Base-by-base conservation (phyloP, 2,113 vertebrate genomes). In the Oryzias woworae region DNA sequence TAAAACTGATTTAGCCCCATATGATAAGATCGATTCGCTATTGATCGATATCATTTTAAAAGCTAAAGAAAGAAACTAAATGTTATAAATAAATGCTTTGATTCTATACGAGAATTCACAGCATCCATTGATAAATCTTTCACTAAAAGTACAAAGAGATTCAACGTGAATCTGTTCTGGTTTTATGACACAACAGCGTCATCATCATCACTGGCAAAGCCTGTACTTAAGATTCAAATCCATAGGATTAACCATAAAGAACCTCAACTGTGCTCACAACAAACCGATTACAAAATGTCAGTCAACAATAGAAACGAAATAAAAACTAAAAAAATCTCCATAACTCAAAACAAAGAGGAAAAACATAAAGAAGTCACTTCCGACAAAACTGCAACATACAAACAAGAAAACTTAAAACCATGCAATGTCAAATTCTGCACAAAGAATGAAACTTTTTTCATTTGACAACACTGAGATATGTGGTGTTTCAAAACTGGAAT, bases 161-260 rank as follows among this genome's bases (percentile, higher is more conserved):
- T 90, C 96, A 97, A 95, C 92, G 83, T 97, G 95, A 94, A 96
- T 95, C 95, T 71, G 85, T 81, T 84, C 63, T 73, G 62, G 48
- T 16, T 17, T 75, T 87, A 94, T 71, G 90, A 92, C 91, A 84
- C 52, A 12, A 7, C 67, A 7, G 91, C 87, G 87, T 42, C 57
- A 53, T 47, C 15, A 43, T 41, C 42, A 71, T 17, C 0, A 62
- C 43, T 62, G 71, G 90, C 88, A 93, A 90, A 73, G 94, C 92
- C 85, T 2, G 82, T 88, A 89, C 82, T 52, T 49, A 78, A 36
- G 50, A 44, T 69, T 70, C 4, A 93, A 96, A 98, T 94, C 94
- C 94, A 91, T 86, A 93, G 93, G 94, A 95, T 94, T 95, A 77
- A 92, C 53, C 48, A 69, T 44, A 72, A 62, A 75, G n/a, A 73